A percentile compares a stretch with the other conserved stretches of the same genome.
Evolutionary conservation across 2,113 vertebrate species (phyloP).

Genomic region (Leuciscus idus): DNA sequence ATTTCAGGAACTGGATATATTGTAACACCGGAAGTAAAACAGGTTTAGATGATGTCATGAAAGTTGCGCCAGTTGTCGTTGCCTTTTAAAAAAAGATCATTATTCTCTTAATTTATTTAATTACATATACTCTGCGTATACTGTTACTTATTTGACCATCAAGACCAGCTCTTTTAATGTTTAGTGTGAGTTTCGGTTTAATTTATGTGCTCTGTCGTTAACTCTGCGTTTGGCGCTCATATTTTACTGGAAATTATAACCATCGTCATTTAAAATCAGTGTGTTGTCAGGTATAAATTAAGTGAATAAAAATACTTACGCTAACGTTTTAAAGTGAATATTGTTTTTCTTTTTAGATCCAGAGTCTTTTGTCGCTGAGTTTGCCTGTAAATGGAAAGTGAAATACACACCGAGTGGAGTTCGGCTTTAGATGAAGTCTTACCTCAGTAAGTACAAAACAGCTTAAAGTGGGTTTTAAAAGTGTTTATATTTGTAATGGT

Average conservation of each 20-base stretch:
- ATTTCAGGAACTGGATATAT: no score
- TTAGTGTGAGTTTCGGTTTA: background rate
- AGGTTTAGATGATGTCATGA: background rate
- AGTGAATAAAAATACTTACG: background rate
- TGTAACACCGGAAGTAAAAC: slow-evolving; percentile 26
- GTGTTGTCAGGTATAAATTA: background rate
- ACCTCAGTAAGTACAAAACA: slow-evolving; percentile 3
- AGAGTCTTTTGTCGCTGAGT: background rate
- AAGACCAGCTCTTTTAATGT: background rate
- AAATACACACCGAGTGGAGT: slow-evolving; percentile 10
- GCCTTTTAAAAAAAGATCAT: background rate
- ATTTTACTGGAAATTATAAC: background rate
- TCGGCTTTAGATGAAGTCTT: background rate
- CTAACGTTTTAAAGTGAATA: background rate
- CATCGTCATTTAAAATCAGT: background rate
- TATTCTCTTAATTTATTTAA: background rate
- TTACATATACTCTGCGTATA: background rate
- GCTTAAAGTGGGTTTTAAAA: background rate
- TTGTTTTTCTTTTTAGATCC: background rate
- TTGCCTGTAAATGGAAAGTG: slow-evolving; percentile 33
- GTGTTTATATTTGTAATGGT: background rate
- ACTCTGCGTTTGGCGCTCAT: slow-evolving; percentile 18
- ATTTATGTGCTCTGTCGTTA: slow-evolving; percentile 2
- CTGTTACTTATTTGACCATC: background rate
- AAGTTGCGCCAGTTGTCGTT: background rate